A percentile compares a stretch with the other conserved stretches of the same genome.
Conservation (phyloP, 2,888 invertebrate genomes). For the Rhagophthalmus giganteus region DNA sequence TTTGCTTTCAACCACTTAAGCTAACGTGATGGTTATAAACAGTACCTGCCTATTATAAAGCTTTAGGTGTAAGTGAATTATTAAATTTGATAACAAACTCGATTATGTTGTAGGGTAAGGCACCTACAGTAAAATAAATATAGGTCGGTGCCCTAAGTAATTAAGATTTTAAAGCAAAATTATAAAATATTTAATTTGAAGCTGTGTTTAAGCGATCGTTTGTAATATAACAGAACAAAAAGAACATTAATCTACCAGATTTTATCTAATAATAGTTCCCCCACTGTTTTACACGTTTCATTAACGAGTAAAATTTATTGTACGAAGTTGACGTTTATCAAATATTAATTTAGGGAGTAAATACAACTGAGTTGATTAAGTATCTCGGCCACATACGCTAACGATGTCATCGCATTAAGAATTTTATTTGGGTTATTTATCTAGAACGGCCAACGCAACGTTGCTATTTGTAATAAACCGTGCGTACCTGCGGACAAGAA, state of each 20-base stretch:
- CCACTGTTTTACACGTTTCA: slow-evolving; percentile 16
- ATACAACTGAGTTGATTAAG: neutral
- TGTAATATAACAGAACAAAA: slow-evolving; percentile 7
- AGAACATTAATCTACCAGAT: slow-evolving; percentile 17
- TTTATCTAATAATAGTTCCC: slow-evolving; percentile 19
- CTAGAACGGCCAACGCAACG: slow-evolving; percentile 10
- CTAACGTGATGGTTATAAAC: too few relatives aligned
- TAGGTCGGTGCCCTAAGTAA: too few relatives aligned
- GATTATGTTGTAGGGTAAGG: too few relatives aligned
- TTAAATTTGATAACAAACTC: too few relatives aligned
- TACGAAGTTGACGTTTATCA: slow-evolving; percentile 13
- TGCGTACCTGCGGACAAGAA: slow-evolving; percentile 18
- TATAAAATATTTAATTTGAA: neutral
- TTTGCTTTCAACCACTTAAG: too few relatives aligned
- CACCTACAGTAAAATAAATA: too few relatives aligned
- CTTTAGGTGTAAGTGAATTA: too few relatives aligned
- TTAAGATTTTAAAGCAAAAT: neutral
- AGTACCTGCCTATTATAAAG: too few relatives aligned
- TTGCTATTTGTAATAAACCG: slow-evolving; percentile 13
- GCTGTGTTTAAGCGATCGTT: neutral
- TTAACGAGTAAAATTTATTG: slow-evolving; percentile 9
- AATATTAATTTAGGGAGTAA: slow-evolving; percentile 14
- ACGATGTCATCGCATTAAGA: slow-evolving; percentile 4
- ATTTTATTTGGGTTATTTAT: slow-evolving; percentile 19
- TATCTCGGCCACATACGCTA: neutral